Conservation (phyloP, 2,113 vertebrate genomes). For the Agelaius phoeniceus region DNA sequence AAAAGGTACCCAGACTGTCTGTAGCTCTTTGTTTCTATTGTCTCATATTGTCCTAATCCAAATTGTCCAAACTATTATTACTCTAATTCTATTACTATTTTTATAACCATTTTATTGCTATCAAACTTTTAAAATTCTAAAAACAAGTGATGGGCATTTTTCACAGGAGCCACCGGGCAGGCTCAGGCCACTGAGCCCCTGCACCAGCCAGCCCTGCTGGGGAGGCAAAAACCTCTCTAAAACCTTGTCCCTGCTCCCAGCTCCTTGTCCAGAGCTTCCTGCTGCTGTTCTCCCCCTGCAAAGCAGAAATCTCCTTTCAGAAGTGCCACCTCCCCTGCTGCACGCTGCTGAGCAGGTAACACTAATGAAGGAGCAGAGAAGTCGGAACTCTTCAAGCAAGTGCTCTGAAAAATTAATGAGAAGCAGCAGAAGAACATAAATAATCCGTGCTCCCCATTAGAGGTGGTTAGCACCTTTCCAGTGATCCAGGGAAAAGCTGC, state of each 20-base stretch:
- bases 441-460: neutral
- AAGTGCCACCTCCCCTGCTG: neutral
- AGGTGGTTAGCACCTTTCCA: neutral
- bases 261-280: neutral
- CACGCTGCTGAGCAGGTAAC: neutral
- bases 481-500: neutral
- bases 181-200: neutral
- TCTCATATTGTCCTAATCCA: no score
- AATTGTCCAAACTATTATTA: no score
- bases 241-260: neutral
- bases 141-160: no score
- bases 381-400: neutral
- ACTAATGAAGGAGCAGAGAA: neutral
- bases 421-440: neutral
- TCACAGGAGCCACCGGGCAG: rapidly evolving
- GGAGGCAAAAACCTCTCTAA: rapidly evolving
- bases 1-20: no score
- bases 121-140: no score
- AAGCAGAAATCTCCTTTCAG: neutral
- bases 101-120: no score
- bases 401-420: neutral
- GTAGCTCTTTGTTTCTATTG: no score
- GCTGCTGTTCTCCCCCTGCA: neutral
- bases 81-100: no score
- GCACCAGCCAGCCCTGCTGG: rapidly evolving